These are phyloP conservation scores for Geotrupes spiniger DNA, from an alignment of 2,888 invertebrate species.

Conservation along the genomic window DNA sequence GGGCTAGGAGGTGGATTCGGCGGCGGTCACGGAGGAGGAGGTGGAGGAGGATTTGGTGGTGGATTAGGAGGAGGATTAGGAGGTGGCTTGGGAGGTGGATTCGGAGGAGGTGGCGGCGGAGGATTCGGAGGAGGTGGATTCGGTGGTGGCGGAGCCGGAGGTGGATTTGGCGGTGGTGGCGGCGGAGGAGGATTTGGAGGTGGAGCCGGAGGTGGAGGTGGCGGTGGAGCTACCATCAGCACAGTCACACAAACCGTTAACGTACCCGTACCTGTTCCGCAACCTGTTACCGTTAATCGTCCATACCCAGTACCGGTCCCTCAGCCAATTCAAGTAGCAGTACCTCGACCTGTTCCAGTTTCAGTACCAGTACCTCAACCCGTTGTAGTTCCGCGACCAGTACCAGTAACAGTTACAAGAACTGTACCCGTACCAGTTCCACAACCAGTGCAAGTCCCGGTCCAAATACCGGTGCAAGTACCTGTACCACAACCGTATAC, in stretches of 20 bases:
- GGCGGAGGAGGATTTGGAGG: constrained; percentile 22
- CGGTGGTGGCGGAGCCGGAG: constrained; percentile 21
- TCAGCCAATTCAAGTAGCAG: constrained; percentile 53
- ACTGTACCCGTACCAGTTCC: constrained; percentile 47
- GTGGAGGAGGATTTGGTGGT: constrained; percentile 19
- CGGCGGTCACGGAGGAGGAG: constrained; percentile 24
- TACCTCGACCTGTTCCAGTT: constrained; percentile 53
- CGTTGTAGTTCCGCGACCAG: constrained; percentile 47
- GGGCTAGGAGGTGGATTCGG: no score
- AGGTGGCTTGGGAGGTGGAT: not conserved
- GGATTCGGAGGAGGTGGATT: constrained; percentile 18
- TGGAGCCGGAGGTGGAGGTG: constrained; percentile 21
- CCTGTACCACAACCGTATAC: constrained; percentile 56
- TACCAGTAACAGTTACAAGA: constrained; percentile 44
- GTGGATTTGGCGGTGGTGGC: constrained; percentile 18
- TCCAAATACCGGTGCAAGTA: constrained; percentile 46
- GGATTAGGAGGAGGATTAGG: not conserved
- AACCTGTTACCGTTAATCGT: constrained; percentile 49
- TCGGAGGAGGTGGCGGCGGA: constrained; percentile 18
- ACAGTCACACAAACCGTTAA: constrained; percentile 43
- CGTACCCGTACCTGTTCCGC: constrained; percentile 47
- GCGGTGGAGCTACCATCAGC: constrained; percentile 43
- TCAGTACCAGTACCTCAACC: constrained; percentile 56
- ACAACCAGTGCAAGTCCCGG: constrained; percentile 45
- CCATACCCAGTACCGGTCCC: constrained; percentile 56